These are phyloP conservation scores for Silurus glanis DNA, from an alignment of 2,113 vertebrate genomes.

Conservation along the genomic window DNA sequence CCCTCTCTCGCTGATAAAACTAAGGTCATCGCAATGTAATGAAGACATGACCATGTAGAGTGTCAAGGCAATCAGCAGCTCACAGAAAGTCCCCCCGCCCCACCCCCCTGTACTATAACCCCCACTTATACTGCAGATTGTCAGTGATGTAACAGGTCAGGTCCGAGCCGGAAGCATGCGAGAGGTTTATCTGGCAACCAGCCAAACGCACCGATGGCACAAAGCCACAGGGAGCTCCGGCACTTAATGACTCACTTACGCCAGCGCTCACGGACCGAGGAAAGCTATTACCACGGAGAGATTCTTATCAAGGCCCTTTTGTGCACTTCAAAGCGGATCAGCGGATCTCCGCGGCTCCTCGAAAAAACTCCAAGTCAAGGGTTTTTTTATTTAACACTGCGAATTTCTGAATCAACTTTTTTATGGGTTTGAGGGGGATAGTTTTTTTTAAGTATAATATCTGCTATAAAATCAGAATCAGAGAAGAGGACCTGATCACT, in stretches of 20 bases:
- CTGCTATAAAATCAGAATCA: too few relatives aligned
- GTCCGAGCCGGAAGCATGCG: slow-evolving; percentile 26
- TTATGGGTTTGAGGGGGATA: too few relatives aligned
- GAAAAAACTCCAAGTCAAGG: not conserved
- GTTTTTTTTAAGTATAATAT: too few relatives aligned
- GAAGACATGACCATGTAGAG: slow-evolving; percentile 15
- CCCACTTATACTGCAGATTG: slow-evolving; percentile 24
- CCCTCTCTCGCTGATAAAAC: slow-evolving; percentile 27
- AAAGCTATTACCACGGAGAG: slow-evolving; percentile 42
- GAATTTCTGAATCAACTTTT: too few relatives aligned
- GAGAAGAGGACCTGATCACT: too few relatives aligned
- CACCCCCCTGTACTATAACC: too few relatives aligned
- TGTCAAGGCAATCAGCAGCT: slow-evolving; percentile 10
- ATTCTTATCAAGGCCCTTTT: slow-evolving; percentile 47
- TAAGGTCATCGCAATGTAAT: slow-evolving; percentile 37
- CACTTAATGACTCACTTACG: slow-evolving; percentile 48
- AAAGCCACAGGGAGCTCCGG: slow-evolving; percentile 40
- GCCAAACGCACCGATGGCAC: slow-evolving; percentile 41
- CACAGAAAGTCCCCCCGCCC: slow-evolving; percentile 24
- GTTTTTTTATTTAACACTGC: too few relatives aligned
- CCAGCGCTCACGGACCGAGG: slow-evolving; percentile 40
- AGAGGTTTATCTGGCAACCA: slow-evolving; percentile 43
- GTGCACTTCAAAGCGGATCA: slow-evolving; percentile 32
- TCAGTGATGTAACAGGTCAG: slow-evolving; percentile 49
- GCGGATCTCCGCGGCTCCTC: slow-evolving; percentile 8